Base-by-base conservation (phyloP, 2,113 vertebrate genomes). In the Elephantulus edwardii region DNA sequence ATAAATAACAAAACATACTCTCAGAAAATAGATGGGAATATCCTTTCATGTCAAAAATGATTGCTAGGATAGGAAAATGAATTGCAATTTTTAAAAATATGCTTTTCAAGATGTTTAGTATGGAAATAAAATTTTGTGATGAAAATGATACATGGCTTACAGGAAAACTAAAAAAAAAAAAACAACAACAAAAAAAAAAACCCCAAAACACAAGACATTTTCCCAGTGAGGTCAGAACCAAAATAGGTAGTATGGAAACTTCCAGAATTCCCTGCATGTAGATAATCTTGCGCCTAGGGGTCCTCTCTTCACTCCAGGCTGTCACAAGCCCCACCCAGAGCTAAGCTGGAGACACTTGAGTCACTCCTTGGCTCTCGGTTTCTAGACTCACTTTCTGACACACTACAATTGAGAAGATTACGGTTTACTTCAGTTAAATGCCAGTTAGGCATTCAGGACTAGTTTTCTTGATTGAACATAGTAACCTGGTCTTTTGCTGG, bases 331-430 rank as follows among this genome's bases (percentile, higher is more conserved):
- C 70, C 10, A 75, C 62, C 48, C 58, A 42, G 54, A 56, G 68
- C 38, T 16, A 19, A 7, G 28, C 3, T 54, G 40, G 26, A 76
- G 26, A 85, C 4, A n/a, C 52, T 66, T 64, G 56, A 83, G 20
- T 83, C 76, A 56, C 5, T 70, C 66, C 54, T 28, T 66, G 72
- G 74, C 74, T 91, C 16, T 56, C 33, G n/a, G 38, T 62, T 46
- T 70, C 64, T 76, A 83, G 81, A 38, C 86, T 86, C 35, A 30
- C 42, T 56, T 89, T 52, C 60, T 38, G 79, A 82, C 28, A 66
- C 54, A 70, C n/a, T 48, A 40, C 71, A 85, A 66, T 24, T 85
- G 64, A 93, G 81, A 90, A 64, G 0, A 56, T 76, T 80, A 74
- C 56, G 92, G 22, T 83, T 91, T 74, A 86, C 48, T 62, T 75